Percentiles rank a stretch among this genome's conserved stretches.
phyloP scores from a whole-genome alignment of 2,113 vertebrate genomes.

The Actenoides hombroni region DNA sequence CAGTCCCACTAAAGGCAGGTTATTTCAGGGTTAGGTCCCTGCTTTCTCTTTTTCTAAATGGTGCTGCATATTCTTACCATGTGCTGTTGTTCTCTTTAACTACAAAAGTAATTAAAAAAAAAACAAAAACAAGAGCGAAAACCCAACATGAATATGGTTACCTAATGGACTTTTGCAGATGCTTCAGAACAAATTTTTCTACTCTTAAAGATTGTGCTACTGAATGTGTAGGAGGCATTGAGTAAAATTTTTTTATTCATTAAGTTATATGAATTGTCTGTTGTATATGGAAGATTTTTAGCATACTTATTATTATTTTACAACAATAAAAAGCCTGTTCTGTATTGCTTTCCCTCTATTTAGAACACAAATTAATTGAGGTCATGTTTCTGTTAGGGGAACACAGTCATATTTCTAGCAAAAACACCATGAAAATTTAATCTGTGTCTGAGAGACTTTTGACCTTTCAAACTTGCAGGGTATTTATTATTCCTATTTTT shows the following conservation, averaged over 20 bases:
- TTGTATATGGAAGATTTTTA: background rate
- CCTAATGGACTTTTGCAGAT: background rate
- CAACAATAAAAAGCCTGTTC: background rate
- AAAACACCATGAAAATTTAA: constrained; percentile 69
- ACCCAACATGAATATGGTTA: background rate
- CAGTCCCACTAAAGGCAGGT: background rate
- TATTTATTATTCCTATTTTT: constrained; percentile 55
- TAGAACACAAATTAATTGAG: constrained; percentile 57
- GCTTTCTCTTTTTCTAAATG: background rate
- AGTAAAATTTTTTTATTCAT: background rate
- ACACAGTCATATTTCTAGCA: constrained; percentile 14
- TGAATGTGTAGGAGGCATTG: background rate
- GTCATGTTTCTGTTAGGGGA: constrained; percentile 27
- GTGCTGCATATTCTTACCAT: background rate
- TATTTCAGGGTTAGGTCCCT: background rate
- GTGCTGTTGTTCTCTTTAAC: background rate
- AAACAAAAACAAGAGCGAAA: background rate
- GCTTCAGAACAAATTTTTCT: background rate
- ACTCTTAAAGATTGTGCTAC: background rate
- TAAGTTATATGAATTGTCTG: background rate
- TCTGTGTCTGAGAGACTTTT: constrained; percentile 53
- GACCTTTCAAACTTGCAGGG: constrained; percentile 57
- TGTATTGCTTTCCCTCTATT: background rate
- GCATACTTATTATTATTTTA: background rate
- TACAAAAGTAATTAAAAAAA: background rate